These are phyloP conservation scores for Eclectus roratus DNA, from an alignment of 2,113 vertebrate genomes.

Conservation along the genomic window DNA sequence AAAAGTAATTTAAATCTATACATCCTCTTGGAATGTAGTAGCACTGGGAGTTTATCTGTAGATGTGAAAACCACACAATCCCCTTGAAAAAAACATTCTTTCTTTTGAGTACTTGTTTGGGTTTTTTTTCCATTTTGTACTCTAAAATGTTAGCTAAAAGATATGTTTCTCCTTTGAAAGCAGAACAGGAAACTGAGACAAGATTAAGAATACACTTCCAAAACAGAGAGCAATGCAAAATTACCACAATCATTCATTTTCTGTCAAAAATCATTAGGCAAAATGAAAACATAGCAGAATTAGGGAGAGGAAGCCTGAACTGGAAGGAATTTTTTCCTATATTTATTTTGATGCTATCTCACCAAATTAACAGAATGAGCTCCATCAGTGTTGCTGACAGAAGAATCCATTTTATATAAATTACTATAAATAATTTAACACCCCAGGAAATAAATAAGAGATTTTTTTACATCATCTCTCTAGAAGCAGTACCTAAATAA, in stretches of 20 bases:
- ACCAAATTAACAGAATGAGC: neutral
- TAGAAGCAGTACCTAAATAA: neutral
- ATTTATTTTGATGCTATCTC: neutral
- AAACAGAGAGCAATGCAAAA: neutral
- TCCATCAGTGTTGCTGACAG: neutral
- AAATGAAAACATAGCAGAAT: neutral
- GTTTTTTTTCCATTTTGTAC: neutral
- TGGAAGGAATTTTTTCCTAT: neutral
- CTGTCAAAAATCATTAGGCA: constrained; percentile 3
- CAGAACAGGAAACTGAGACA: neutral
- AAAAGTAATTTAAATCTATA: constrained; percentile 41
- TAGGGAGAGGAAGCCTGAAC: neutral
- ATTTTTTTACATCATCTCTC: neutral
- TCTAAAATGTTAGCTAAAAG: neutral
- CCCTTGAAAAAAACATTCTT: neutral
- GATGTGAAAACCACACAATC: neutral
- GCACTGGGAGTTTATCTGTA: neutral
- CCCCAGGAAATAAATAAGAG: neutral
- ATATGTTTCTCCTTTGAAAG: neutral
- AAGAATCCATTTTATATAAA: neutral
- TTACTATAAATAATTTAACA: neutral
- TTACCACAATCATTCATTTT: neutral
- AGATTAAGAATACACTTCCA: neutral
- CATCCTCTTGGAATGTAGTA: neutral
- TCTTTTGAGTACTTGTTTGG: neutral